Conservation (phyloP, 1,140 invertebrate genomes). For the Bursaphelenchus mucronatus region DNA sequence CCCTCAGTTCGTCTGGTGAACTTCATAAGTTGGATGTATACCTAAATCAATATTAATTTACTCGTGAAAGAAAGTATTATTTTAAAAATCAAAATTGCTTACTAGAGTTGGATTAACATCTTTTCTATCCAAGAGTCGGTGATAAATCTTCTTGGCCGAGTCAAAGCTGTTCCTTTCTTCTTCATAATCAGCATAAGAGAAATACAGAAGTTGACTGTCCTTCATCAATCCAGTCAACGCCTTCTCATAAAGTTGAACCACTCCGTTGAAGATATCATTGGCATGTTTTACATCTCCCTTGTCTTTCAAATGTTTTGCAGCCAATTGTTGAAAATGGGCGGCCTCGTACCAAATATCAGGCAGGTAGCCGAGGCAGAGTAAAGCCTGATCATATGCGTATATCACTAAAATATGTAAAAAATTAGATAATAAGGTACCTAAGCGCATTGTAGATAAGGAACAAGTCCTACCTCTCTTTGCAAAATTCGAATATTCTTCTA, state of each 20-base stretch:
- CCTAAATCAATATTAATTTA: slow-evolving; percentile 61
- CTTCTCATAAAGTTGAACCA: slow-evolving; percentile 76
- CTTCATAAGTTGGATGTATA: slow-evolving; percentile 98
- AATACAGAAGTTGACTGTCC: slow-evolving; percentile 87
- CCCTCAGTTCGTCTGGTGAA: slow-evolving; percentile 92
- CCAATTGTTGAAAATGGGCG: slow-evolving; percentile 87
- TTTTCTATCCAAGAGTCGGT: slow-evolving; percentile 78
- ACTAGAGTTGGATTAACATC: slow-evolving; percentile 90
- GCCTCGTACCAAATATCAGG: slow-evolving; percentile 98
- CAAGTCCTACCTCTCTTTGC: slow-evolving; percentile 70
- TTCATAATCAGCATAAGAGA: slow-evolving; percentile 97
- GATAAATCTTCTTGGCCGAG: slow-evolving; percentile 94
- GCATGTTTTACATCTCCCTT: slow-evolving; percentile 70
- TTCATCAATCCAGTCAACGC: slow-evolving; percentile 76
- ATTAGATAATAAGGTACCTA: slow-evolving; percentile 5
- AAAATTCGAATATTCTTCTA: slow-evolving; percentile 86
- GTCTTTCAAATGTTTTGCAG: slow-evolving; percentile 82
- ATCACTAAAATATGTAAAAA: slow-evolving; percentile 69
- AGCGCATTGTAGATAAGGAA: neutral
- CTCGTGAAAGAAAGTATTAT: neutral
- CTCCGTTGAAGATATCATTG: slow-evolving; percentile 31
- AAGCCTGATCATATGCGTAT: slow-evolving; percentile 96
- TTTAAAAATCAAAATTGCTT: slow-evolving; percentile 59
- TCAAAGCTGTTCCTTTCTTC: slow-evolving; percentile 91
- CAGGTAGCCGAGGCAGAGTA: slow-evolving; percentile 91